These are phyloP conservation scores for Diadema setosum DNA, from an alignment of 35 echinoderm and acorn worm genomes.

Conservation along the genomic window DNA sequence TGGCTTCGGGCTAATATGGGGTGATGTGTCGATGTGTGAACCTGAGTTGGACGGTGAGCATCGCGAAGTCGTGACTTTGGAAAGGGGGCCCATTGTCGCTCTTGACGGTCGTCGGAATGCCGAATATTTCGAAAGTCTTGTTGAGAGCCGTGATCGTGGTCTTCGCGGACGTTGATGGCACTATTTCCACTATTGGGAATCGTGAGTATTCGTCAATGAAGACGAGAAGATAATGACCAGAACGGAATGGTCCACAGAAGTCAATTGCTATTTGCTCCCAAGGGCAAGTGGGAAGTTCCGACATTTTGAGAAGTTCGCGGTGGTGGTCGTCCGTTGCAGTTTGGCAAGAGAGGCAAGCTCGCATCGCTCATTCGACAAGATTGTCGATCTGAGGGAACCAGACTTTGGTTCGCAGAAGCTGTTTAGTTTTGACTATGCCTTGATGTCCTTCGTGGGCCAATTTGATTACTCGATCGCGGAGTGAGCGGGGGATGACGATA, in stretches of 20 bases:
- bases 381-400: too few species aligned
- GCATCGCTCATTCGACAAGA: too few species aligned
- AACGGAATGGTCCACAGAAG: too few species aligned
- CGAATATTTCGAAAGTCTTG: constrained; percentile 56
- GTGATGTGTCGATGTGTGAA: constrained; percentile 41
- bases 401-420: too few species aligned
- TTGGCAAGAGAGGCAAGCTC: constrained; percentile 11
- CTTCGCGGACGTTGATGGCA: constrained; percentile 40
- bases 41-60: constrained; percentile 35
- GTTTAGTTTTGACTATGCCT: too few species aligned
- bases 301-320: not conserved
- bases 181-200: constrained; percentile 49
- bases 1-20: constrained; percentile 47
- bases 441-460: too few species aligned
- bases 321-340: not conserved
- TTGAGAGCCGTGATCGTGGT: constrained; percentile 35
- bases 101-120: constrained; percentile 42
- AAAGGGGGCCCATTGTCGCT: constrained; percentile 77
- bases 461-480: too few species aligned
- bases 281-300: not conserved
- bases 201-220: constrained; percentile 59
- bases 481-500: too few species aligned
- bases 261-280: constrained; percentile 11
- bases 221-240: constrained; percentile 27
- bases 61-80: constrained; percentile 43